Evolutionary conservation across 1,140 invertebrate species (phyloP).

Genomic region (Drosophila ironensis): DNA sequence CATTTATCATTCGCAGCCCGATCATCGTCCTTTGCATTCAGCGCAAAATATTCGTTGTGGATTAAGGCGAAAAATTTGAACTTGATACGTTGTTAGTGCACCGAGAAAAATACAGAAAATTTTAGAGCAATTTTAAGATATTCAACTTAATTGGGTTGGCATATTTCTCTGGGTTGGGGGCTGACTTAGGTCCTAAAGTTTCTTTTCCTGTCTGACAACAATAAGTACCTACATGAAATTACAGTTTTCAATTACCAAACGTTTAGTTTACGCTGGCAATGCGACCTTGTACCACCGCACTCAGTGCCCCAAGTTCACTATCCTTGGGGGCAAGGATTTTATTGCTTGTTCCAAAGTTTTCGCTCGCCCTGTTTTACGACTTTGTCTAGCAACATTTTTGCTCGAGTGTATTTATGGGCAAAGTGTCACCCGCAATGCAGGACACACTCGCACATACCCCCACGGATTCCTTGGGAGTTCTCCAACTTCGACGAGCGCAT

Average conservation of each 20-base stretch:
- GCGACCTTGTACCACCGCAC: conserved; percentile 8
- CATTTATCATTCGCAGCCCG: conserved; percentile 67
- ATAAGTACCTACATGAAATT: conserved; percentile 40
- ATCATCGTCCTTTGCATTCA: conserved; percentile 39
- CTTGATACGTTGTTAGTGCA: neutral
- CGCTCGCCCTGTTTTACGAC: conserved; percentile 44
- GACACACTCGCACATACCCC: conserved; percentile 16
- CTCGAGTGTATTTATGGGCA: conserved; percentile 69
- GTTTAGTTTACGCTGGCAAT: conserved; percentile 31
- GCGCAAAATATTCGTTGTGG: conserved; percentile 50
- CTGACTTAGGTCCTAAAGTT: too few species aligned
- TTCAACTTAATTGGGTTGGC: too few species aligned
- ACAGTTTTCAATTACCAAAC: conserved; percentile 41
- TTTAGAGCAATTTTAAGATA: too few species aligned
- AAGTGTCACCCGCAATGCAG: conserved; percentile 68
- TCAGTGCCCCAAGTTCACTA: conserved; percentile 40
- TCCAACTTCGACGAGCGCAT: conserved; percentile 70
- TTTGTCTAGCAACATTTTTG: conserved; percentile 67
- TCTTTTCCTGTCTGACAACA: conserved; percentile 19
- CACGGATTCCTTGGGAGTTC: conserved; percentile 29
- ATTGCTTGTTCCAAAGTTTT: conserved; percentile 52
- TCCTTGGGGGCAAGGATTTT: conserved; percentile 39
- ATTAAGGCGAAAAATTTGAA: neutral
- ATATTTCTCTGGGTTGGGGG: too few species aligned
- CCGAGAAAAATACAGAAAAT: neutral